Evolutionary conservation across 2,797 vertebrate species (phyloP).

Genomic region (Allobates femoralis): DNA sequence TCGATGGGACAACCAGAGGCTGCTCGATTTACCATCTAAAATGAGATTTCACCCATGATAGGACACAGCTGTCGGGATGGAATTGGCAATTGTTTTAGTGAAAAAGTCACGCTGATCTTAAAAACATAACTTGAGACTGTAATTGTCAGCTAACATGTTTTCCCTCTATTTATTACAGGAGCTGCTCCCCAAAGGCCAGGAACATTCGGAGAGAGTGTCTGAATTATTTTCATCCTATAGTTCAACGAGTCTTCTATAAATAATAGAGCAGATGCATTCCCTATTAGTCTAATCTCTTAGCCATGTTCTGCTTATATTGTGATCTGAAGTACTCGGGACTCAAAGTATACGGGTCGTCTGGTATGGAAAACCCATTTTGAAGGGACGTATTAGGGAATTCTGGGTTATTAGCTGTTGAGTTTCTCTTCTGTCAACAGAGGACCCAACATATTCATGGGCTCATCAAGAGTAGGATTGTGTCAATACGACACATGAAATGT

Average conservation of each 20-base stretch:
- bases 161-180: conserved; percentile 1
- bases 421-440: no score
- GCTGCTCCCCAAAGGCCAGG: conserved; percentile 1
- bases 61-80: conserved; percentile 42
- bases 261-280: conserved; percentile 8
- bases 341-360: no score
- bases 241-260: neutral
- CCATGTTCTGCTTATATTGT: neutral
- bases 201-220: neutral
- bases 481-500: no score
- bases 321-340: no score
- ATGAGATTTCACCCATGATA: conserved; percentile 53
- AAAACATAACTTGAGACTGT: conserved; percentile 9
- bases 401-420: no score
- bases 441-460: no score
- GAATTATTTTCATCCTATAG: conserved; percentile 6
- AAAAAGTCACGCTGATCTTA: conserved; percentile 23
- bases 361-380: no score
- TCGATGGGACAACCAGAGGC: conserved; percentile 32
- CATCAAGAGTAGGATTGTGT: no score
- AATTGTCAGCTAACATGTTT: conserved; percentile 30
- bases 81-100: conserved; percentile 43
- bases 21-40: conserved; percentile 51
- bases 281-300: neutral
- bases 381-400: no score